These are phyloP conservation scores for Nipponacmea schrenckii DNA, from an alignment of 2,888 invertebrate genomes.

Conservation along the genomic window DNA sequence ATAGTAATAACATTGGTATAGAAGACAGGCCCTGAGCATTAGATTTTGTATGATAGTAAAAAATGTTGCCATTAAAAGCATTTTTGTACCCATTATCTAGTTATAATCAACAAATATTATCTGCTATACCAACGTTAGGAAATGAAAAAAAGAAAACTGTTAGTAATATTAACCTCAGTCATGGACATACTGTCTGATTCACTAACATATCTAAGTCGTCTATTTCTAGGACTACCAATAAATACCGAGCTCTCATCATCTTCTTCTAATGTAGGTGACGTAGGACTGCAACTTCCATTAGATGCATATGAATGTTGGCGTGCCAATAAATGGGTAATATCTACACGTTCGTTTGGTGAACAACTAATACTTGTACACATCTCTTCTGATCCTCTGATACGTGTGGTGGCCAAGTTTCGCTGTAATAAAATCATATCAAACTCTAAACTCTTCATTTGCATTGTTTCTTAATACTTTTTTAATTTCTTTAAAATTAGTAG, in stretches of 20 bases:
- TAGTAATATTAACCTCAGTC: slow-evolving; percentile 46
- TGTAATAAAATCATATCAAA: not conserved
- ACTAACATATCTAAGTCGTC: slow-evolving; percentile 39
- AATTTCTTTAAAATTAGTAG: not conserved
- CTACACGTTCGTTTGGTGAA: slow-evolving; percentile 59
- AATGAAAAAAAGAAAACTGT: not conserved
- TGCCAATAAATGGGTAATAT: slow-evolving; percentile 63
- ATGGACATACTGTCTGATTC: slow-evolving; percentile 43
- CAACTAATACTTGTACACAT: slow-evolving; percentile 59
- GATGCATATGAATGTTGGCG: slow-evolving; percentile 44
- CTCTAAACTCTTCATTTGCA: too few relatives aligned
- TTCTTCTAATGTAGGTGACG: slow-evolving; percentile 34
- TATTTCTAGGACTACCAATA: slow-evolving; percentile 37
- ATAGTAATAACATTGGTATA: not conserved
- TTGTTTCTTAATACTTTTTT: not conserved
- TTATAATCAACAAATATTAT: not conserved
- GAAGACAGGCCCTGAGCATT: not conserved
- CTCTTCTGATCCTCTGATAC: slow-evolving; percentile 66
- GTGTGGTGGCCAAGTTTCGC: slow-evolving; percentile 41
- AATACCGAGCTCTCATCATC: slow-evolving; percentile 56
- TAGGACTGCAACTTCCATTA: slow-evolving; percentile 19
- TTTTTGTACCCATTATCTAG: not conserved
- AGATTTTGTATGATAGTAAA: not conserved
- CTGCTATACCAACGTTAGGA: not conserved
- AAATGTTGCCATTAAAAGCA: not conserved